phyloP scores from a whole-genome alignment of 2,888 invertebrate species.

The Tromatobia lineatoria region DNA sequence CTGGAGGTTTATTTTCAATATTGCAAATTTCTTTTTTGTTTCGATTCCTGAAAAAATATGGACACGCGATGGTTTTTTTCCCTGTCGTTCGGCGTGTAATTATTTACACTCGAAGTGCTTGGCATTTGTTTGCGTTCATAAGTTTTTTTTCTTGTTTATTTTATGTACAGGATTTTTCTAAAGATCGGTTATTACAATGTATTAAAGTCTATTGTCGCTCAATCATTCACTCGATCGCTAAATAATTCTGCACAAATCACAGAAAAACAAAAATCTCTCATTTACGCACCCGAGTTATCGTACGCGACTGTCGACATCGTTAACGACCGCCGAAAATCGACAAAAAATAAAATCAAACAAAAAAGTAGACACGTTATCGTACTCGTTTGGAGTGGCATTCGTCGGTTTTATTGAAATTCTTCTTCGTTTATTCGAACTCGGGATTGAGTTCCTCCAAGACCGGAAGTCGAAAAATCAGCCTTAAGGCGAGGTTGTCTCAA shows the following conservation, averaged over 20 bases:
- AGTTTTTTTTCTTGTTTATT: conserved; percentile 42
- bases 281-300: conserved; percentile 33
- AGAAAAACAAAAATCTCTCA: conserved; percentile 49
- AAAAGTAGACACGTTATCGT: conserved; percentile 48
- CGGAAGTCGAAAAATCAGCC: conserved; percentile 1
- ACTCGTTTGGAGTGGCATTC: conserved; percentile 62
- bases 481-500: background rate
- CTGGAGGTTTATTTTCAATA: conserved; percentile 39
- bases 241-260: conserved; percentile 65
- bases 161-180: conserved; percentile 69
- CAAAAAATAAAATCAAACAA: conserved; percentile 8
- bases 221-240: conserved; percentile 56
- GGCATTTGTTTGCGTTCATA: conserved; percentile 57
- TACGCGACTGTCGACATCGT: conserved; percentile 36
- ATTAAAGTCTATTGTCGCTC: conserved; percentile 61
- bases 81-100: conserved; percentile 53
- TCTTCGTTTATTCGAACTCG: conserved; percentile 24
- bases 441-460: conserved; percentile 29
- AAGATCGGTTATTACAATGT: conserved; percentile 62
- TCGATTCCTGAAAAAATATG: conserved; percentile 73
- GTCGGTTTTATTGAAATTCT: conserved; percentile 33
- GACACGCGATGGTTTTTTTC: conserved; percentile 65
- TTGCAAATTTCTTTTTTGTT: conserved; percentile 53
- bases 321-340: conserved; percentile 21
- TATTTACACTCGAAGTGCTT: conserved; percentile 62